phyloP scores from a whole-genome alignment of 2,113 vertebrate species.

The Brienomyrus brachyistius region DNA sequence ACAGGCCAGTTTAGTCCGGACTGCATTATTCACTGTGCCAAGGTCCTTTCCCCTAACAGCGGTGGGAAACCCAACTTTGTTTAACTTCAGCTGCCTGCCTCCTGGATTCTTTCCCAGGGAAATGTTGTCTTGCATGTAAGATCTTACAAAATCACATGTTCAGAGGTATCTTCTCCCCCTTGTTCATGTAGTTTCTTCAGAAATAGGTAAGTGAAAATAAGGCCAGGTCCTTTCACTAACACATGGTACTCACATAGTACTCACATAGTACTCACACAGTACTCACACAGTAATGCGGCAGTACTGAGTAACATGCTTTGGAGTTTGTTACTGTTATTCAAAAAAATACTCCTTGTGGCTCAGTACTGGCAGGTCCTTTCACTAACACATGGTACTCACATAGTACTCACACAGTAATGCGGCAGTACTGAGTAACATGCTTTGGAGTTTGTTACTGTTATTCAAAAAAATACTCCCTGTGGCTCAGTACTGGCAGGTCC shows the following conservation, averaged over 20 bases:
- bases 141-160: neutral
- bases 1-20: neutral
- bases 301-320: neutral
- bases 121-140: neutral
- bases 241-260: neutral
- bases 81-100: neutral
- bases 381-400: neutral
- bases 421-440: neutral
- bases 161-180: neutral
- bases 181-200: neutral
- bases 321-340: neutral
- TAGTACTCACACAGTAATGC: no score
- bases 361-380: neutral
- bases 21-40: neutral
- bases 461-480: neutral
- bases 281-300: no score
- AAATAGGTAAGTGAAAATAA: neutral
- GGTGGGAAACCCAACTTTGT: neutral
- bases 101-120: neutral
- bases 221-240: neutral
- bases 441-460: neutral
- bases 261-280: no score
- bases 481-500: no score
- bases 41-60: neutral
- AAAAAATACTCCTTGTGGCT: neutral